Evolutionary conservation across 2,113 vertebrate genomes (phyloP), one percentile per base, ranked within the genome.

Genomic region (Gobio gobio): DNA sequence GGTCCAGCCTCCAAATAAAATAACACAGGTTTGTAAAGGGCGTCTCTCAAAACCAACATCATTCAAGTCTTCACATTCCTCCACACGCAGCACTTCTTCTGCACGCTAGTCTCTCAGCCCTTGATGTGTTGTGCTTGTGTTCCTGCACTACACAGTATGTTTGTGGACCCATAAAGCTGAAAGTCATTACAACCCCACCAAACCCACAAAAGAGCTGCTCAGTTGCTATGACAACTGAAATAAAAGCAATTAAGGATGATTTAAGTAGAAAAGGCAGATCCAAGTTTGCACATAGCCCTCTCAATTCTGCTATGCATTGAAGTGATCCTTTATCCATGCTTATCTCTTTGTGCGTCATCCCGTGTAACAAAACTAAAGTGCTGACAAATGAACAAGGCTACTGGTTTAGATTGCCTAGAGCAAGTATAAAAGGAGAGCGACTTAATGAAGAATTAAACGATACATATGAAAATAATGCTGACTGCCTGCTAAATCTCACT

Each of bases 161-260:
- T 82, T 68, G 61, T 72, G 66, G 13, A 51, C 40, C 66, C 70
- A 78, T 84, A 84, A 89, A 83, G 70, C 70, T 81, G 75, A 87
- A 74, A 83, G 77, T 82, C 84, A 78, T 86, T 86, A 76, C 87
- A 87, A 87, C 4, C 83, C 33, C 66, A 56, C 82, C 13, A 83
- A 90, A 89, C 83, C 84, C 88, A 91, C 90, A 86, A 88, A 82
- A 89, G 83, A 85, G 78, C 61, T 64, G 70, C 64, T 22, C 24
- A 29, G 92, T 93, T 91, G 64, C 90, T 87, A 91, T 91, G 91
- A 89, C 91, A 90, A 92, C 91, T 64, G 81, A 82, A 84, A 90
- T 90, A 85, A 91, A 91, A 88, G 90, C 83, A 91, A 89, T 93
- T 91, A 91, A 51, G 26, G 78, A 75, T 77, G 58, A 82, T 91